phyloP scores from a whole-genome alignment of 2,113 vertebrate genomes.

The Scopus umbretta region DNA sequence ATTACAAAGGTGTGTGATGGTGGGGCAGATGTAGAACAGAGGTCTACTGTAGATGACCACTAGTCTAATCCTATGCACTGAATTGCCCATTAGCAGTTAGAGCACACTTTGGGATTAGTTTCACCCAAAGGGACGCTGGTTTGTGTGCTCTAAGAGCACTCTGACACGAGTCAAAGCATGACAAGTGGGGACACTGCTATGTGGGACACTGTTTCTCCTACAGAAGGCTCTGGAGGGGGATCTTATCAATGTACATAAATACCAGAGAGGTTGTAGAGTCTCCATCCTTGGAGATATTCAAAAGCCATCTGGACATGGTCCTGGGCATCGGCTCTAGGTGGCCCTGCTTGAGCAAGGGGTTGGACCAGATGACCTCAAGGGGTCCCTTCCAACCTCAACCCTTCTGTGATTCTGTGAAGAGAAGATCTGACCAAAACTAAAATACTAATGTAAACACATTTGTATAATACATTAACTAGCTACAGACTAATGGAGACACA shows the following conservation, averaged over 20 bases:
- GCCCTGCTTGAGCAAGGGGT: background rate
- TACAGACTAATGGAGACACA: background rate
- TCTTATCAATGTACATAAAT: background rate
- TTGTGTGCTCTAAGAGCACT: background rate
- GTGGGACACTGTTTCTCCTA: background rate
- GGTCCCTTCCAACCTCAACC: background rate
- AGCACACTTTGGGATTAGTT: background rate
- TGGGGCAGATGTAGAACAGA: background rate
- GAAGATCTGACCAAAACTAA: slow-evolving; percentile 29
- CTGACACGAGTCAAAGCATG: background rate
- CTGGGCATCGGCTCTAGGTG: background rate
- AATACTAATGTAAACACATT: background rate
- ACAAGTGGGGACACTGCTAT: background rate
- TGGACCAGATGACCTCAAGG: background rate
- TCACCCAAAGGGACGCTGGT: background rate
- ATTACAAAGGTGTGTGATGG: background rate
- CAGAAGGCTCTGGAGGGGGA: background rate
- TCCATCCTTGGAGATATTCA: background rate
- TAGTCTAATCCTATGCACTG: background rate
- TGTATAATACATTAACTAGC: background rate
- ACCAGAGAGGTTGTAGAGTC: background rate
- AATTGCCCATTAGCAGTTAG: background rate
- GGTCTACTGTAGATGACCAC: background rate
- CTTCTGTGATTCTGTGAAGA: background rate
- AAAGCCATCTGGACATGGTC: background rate